phyloP scores from a whole-genome alignment of 2,113 vertebrate genomes.

The Neomonachus schauinslandi region DNA sequence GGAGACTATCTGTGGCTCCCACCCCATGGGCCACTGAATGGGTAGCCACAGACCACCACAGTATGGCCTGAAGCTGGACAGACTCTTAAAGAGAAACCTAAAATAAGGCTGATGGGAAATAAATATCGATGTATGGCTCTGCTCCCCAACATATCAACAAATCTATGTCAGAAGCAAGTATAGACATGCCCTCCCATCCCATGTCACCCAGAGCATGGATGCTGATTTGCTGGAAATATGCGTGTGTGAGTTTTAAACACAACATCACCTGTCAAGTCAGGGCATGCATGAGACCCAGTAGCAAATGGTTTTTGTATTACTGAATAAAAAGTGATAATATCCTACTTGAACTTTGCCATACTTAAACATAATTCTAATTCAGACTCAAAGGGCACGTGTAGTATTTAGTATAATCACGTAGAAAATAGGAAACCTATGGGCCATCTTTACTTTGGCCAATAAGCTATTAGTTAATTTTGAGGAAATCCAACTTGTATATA shows the following conservation, averaged over 20 bases:
- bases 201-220: neutral
- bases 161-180: constrained; percentile 51
- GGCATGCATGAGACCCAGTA: constrained; percentile 24
- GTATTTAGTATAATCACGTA: neutral
- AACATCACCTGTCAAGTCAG: constrained; percentile 48
- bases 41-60: neutral
- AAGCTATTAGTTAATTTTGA: constrained; percentile 8
- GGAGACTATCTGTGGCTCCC: too few species aligned
- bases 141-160: neutral
- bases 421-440: neutral
- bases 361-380: constrained; percentile 38
- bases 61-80: neutral
- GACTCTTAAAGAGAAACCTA: neutral
- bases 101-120: neutral
- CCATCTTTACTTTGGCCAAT: neutral
- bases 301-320: neutral
- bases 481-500: neutral
- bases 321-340: constrained; percentile 20
- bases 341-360: constrained; percentile 18
- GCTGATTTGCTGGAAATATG: constrained; percentile 31
- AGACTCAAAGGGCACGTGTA: neutral
- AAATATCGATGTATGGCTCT: neutral
- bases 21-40: neutral
- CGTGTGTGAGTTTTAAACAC: constrained; percentile 21
- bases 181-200: constrained; percentile 28